phyloP scores from a whole-genome alignment of 2,888 invertebrate species.

The Latheticus oryzae region DNA sequence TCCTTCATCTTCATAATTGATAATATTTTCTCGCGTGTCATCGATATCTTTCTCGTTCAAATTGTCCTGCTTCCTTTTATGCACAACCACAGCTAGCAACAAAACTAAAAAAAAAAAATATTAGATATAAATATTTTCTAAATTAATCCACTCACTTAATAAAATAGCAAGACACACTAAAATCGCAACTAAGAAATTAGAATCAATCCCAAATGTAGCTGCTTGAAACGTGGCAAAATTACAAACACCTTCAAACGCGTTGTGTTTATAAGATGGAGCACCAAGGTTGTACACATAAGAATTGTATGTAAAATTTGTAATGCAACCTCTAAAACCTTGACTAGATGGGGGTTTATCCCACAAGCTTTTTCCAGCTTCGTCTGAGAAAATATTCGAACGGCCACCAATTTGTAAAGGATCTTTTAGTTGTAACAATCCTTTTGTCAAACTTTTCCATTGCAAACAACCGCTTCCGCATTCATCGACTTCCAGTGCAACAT shows the following conservation, averaged over 20 bases:
- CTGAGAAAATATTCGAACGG: slow-evolving; percentile 73
- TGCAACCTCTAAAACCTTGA: slow-evolving; percentile 87
- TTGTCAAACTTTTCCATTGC: slow-evolving; percentile 54
- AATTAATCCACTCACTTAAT: slow-evolving; percentile 84
- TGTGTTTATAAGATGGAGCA: slow-evolving; percentile 75
- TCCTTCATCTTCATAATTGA: slow-evolving; percentile 98
- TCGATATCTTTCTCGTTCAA: slow-evolving; percentile 93
- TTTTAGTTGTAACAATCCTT: slow-evolving; percentile 73
- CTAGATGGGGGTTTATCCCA: slow-evolving; percentile 80
- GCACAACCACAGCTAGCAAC: slow-evolving; percentile 90
- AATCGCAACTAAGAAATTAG: slow-evolving; percentile 90
- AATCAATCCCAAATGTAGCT: slow-evolving; percentile 85
- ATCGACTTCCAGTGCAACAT: slow-evolving; percentile 61
- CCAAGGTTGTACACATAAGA: slow-evolving; percentile 91
- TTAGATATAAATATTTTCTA: too few relatives aligned
- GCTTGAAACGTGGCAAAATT: slow-evolving; percentile 79
- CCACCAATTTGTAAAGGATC: slow-evolving; percentile 91
- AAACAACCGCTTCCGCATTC: slow-evolving; percentile 62
- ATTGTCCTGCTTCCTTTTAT: slow-evolving; percentile 85
- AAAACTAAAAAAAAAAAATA: slow-evolving; percentile 71
- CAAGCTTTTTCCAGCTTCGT: slow-evolving; percentile 72
- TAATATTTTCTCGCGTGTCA: slow-evolving; percentile 96
- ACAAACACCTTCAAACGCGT: slow-evolving; percentile 77
- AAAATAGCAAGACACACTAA: slow-evolving; percentile 87
- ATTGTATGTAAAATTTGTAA: slow-evolving; percentile 90